phyloP scores from a whole-genome alignment of 2,888 invertebrate genomes.

The Sinhomidia bicolor region DNA sequence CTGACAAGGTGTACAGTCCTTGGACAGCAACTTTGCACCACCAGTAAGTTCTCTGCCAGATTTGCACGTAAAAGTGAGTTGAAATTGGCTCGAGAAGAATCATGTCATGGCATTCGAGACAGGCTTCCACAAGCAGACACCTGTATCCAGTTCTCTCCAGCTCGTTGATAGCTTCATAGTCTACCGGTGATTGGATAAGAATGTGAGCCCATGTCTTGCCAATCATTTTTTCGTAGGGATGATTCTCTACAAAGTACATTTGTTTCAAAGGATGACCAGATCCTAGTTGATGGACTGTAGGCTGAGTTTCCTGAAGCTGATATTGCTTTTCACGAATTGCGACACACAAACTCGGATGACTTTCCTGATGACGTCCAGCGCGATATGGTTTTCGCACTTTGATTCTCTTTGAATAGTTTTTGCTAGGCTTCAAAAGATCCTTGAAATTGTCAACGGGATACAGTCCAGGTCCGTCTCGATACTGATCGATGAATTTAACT shows the following conservation, averaged over 20 bases:
- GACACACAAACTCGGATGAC: slow-evolving; percentile 16
- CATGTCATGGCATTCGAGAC: slow-evolving; percentile 48
- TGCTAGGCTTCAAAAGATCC: slow-evolving; percentile 37
- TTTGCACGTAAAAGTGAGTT: slow-evolving; percentile 5
- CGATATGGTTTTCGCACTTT: slow-evolving; percentile 47
- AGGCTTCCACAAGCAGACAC: slow-evolving; percentile 23
- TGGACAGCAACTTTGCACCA: slow-evolving; percentile 33
- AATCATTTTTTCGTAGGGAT: slow-evolving; percentile 60
- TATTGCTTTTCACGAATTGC: slow-evolving; percentile 35
- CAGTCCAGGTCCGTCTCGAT: slow-evolving; percentile 53
- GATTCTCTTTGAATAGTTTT: slow-evolving; percentile 17
- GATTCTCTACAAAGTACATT: slow-evolving; percentile 34
- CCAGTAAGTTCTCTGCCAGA: background rate
- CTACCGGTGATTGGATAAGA: slow-evolving; percentile 33
- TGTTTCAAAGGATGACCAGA: slow-evolving; percentile 15
- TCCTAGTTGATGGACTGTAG: slow-evolving; percentile 12
- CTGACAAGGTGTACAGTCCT: slow-evolving; percentile 42
- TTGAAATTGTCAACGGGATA: slow-evolving; percentile 24
- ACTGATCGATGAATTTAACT: slow-evolving; percentile 59
- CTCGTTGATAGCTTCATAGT: slow-evolving; percentile 35
- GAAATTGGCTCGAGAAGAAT: slow-evolving; percentile 61
- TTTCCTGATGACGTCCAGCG: slow-evolving; percentile 46
- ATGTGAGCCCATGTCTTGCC: slow-evolving; percentile 62
- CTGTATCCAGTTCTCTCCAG: background rate
- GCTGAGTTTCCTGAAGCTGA: slow-evolving; percentile 25